phyloP scores from a whole-genome alignment of 2,888 invertebrate species.

The Teleiodes luculella region DNA sequence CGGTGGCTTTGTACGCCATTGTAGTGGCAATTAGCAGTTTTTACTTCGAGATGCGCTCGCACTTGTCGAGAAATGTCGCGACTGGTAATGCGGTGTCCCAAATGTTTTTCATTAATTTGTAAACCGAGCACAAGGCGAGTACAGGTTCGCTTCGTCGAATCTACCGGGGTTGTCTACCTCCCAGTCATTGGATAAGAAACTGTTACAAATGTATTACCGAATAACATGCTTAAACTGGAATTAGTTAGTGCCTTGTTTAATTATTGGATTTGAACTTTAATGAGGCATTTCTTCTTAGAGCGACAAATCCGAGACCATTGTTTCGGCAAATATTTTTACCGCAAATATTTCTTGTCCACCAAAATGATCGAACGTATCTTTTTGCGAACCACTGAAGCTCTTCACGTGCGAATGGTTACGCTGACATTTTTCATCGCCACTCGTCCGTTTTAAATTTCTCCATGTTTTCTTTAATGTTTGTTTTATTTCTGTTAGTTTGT shows the following conservation, averaged over 20 bases:
- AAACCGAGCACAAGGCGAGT: slow-evolving; percentile 42
- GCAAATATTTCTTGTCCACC: slow-evolving; percentile 35
- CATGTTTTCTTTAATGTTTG: slow-evolving; percentile 31
- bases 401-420: slow-evolving; percentile 60
- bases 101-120: slow-evolving; percentile 67
- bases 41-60: slow-evolving; percentile 54
- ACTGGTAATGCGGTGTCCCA: slow-evolving; percentile 61
- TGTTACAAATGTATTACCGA: slow-evolving; percentile 15
- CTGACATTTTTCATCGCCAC: slow-evolving; percentile 59
- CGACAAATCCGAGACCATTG: background rate
- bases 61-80: slow-evolving; percentile 69
- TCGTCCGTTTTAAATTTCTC: slow-evolving; percentile 43
- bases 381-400: slow-evolving; percentile 53
- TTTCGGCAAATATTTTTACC: slow-evolving; percentile 20
- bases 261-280: background rate
- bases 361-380: slow-evolving; percentile 48
- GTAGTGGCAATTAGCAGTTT: slow-evolving; percentile 73
- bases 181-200: background rate
- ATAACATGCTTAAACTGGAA: background rate
- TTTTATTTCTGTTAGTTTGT: slow-evolving; percentile 2
- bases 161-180: slow-evolving; percentile 3
- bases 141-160: slow-evolving; percentile 6
- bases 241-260: background rate
- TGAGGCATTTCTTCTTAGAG: background rate
- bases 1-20: slow-evolving; percentile 72